Percentiles rank a stretch among this genome's conserved stretches.
Evolutionary conservation across 37 sponge, comb jelly and placozoan genomes (phyloP).

Genomic region (Ephydatia muelleri): DNA sequence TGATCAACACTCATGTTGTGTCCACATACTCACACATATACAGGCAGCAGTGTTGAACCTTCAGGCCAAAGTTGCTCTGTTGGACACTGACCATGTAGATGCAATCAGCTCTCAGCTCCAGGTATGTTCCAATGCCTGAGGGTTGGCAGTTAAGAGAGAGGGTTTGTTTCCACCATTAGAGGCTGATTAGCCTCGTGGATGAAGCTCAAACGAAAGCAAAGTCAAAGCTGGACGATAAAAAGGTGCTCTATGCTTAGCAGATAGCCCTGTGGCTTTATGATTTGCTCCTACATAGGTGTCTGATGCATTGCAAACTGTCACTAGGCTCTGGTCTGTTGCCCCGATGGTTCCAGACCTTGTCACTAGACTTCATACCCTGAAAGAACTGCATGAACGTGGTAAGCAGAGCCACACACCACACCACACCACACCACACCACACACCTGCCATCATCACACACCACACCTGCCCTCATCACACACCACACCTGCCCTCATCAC

Average conservation of each 20-base stretch:
- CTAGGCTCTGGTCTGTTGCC: conserved; percentile 3
- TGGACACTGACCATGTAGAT: conserved; percentile 34
- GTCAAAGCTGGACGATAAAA: no score
- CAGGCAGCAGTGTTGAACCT: conserved; percentile 57
- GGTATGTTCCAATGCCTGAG: conserved; percentile 13
- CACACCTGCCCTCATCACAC: no score
- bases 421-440: background rate
- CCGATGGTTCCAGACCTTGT: conserved; percentile 69
- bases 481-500: no score
- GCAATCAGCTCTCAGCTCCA: conserved; percentile 46
- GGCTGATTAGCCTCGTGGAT: background rate
- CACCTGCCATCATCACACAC: background rate
- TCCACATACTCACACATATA: background rate
- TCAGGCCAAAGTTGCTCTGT: conserved; percentile 58
- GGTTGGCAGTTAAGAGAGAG: no score
- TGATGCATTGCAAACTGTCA: conserved; percentile 47
- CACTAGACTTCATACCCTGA: conserved; percentile 51
- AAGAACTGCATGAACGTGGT: conserved; percentile 58
- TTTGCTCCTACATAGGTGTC: conserved; percentile 8
- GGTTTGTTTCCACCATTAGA: background rate
- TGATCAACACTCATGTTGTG: conserved; percentile 5
- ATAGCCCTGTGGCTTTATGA: no score
- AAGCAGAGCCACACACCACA: no score
- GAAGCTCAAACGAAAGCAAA: no score
- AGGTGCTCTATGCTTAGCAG: no score